These are phyloP conservation scores for Galemys pyrenaicus DNA, from an alignment of 2,113 vertebrate genomes.

Conservation along the genomic window DNA sequence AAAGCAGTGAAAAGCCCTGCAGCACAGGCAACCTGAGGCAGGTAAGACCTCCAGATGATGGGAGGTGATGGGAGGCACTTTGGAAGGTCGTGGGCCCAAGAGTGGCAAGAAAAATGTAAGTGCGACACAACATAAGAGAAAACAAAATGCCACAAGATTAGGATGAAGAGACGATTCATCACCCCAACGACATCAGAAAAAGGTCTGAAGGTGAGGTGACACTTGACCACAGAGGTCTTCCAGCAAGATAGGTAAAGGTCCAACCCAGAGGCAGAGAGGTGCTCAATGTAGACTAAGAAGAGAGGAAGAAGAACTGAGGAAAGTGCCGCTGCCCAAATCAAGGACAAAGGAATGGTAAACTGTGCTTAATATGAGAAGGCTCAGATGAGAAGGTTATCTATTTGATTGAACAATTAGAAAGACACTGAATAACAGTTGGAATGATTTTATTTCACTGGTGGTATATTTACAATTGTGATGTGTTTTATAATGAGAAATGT, in stretches of 20 bases:
- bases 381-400: not conserved
- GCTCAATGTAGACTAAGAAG: accelerated
- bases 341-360: not conserved
- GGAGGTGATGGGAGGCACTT: not conserved
- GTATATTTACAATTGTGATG: not conserved
- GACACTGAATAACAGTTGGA: not conserved
- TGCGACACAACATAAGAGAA: not conserved
- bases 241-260: not conserved
- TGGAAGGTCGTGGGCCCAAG: not conserved
- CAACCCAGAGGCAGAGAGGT: not conserved
- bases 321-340: not conserved
- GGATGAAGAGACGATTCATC: not conserved
- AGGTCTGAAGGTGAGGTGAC: not conserved
- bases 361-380: not conserved
- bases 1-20: no score
- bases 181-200: not conserved
- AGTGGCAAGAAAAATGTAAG: not conserved
- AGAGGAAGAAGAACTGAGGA: not conserved
- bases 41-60: no score
- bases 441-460: not conserved
- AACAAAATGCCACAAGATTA: not conserved
- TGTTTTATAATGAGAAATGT: not conserved
- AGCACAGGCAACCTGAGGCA: no score
- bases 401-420: not conserved
- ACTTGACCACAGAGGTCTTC: not conserved